Evolutionary conservation across 2,797 vertebrate species (phyloP).

Genomic region (Mustela erminea): DNA sequence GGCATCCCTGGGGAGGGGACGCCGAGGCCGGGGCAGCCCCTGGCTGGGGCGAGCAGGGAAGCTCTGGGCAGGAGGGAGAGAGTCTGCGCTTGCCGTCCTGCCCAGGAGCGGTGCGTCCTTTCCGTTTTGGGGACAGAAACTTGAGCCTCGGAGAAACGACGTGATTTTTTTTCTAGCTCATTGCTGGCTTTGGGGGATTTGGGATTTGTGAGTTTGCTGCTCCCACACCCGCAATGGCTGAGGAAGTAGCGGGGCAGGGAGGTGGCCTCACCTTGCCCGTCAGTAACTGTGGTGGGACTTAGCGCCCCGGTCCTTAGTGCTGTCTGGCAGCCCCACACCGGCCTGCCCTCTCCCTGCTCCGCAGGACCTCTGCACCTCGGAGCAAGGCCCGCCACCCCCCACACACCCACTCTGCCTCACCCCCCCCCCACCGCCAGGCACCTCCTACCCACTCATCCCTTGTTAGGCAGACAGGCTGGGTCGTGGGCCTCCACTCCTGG

Average conservation of each 20-base stretch:
- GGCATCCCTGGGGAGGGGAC: background rate
- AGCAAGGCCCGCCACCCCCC: rapidly evolving
- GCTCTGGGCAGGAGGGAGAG: background rate
- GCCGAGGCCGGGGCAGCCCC: background rate
- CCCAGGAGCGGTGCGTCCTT: background rate
- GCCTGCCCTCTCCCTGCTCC: background rate
- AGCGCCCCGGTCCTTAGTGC: background rate
- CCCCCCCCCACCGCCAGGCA: background rate
- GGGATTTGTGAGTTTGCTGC: background rate
- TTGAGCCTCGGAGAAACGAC: background rate
- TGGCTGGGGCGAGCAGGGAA: background rate
- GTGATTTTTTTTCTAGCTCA: background rate
- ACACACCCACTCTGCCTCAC: background rate
- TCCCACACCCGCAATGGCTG: background rate
- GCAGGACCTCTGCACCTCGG: background rate
- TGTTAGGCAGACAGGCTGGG: background rate
- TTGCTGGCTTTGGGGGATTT: background rate
- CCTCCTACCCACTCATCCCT: background rate
- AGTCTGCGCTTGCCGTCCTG: background rate
- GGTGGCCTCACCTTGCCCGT: background rate
- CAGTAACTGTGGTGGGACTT: background rate
- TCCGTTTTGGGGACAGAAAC: background rate
- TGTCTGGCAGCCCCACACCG: background rate
- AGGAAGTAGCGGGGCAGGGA: background rate
- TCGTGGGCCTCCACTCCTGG: background rate